These are phyloP conservation scores for Zaprionus lachaisei DNA, from an alignment of 1,140 invertebrate species.

Conservation along the genomic window DNA sequence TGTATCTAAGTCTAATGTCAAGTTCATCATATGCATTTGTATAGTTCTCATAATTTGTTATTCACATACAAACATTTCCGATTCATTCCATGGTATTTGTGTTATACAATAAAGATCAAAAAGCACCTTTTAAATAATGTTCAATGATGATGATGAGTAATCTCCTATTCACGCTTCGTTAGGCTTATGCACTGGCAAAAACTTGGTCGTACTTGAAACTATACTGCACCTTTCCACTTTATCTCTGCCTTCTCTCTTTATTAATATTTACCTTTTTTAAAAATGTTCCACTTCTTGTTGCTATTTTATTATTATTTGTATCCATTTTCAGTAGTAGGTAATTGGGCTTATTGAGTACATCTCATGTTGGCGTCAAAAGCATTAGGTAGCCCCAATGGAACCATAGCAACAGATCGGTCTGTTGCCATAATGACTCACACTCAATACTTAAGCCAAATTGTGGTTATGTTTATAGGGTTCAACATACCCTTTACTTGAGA, in stretches of 20 bases:
- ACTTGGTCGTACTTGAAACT: not conserved
- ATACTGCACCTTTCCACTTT: not conserved
- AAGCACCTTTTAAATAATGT: not conserved
- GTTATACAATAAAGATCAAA: slow-evolving; percentile 26
- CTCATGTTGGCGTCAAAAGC: not conserved
- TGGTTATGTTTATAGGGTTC: not conserved
- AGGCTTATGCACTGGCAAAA: not conserved
- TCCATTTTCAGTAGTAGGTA: not conserved
- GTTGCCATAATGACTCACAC: slow-evolving; percentile 22
- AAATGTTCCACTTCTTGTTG: not conserved
- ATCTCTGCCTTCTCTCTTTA: not conserved
- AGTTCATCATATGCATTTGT: slow-evolving; percentile 36
- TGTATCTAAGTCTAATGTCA: slow-evolving; percentile 5
- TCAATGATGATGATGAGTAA: slow-evolving; percentile 4
- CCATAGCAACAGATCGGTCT: not conserved
- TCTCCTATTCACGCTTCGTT: slow-evolving; percentile 7
- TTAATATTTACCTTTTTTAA: not conserved
- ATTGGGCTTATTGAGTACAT: not conserved
- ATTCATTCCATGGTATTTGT: slow-evolving; percentile 16
- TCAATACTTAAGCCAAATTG: no score
- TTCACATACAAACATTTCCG: not conserved
- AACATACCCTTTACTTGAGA: not conserved
- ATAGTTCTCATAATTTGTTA: slow-evolving; percentile 27
- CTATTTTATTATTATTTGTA: not conserved
- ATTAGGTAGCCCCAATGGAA: not conserved